Evolutionary conservation across 2,113 vertebrate genomes (phyloP).

Genomic region (Pseudolaguvia tuberculata): DNA sequence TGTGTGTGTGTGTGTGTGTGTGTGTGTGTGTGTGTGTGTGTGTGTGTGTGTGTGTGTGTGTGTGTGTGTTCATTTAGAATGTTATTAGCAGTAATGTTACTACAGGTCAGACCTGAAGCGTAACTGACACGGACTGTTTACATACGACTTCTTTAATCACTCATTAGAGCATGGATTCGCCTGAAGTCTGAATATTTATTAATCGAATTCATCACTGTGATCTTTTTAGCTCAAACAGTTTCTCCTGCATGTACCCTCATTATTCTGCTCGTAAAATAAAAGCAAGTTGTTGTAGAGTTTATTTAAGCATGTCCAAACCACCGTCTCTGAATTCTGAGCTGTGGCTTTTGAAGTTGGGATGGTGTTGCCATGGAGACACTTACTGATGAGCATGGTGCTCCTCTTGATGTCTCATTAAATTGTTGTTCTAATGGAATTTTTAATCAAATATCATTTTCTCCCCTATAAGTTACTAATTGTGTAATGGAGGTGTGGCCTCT

Average conservation of each 20-base stretch:
- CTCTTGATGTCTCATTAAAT: slow-evolving; percentile 45
- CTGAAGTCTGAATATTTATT: slow-evolving; percentile 6
- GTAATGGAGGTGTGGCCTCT: neutral
- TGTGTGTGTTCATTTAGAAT: too few relatives aligned
- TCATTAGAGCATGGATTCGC: neutral
- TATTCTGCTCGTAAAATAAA: neutral
- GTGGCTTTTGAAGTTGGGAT: slow-evolving; percentile 22
- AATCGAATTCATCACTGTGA: neutral
- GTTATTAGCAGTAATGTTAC: slow-evolving; percentile 22
- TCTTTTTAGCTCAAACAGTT: neutral
- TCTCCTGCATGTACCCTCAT: neutral
- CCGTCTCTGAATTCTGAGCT: slow-evolving; percentile 27
- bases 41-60: too few relatives aligned
- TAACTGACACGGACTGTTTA: slow-evolving; percentile 9
- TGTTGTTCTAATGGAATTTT: slow-evolving; percentile 42
- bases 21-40: too few relatives aligned
- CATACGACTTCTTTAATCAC: neutral
- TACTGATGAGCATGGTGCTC: slow-evolving; percentile 19
- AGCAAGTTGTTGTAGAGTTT: slow-evolving; percentile 1
- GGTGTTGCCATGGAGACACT: slow-evolving; percentile 44
- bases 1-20: too few relatives aligned
- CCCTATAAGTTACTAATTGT: neutral
- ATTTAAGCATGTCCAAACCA: slow-evolving; percentile 4
- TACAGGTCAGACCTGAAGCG: slow-evolving; percentile 25
- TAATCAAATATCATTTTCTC: slow-evolving; percentile 20